These are phyloP conservation scores for Cataglyphis livida DNA, from an alignment of 2,888 invertebrate species.

Conservation along the genomic window DNA sequence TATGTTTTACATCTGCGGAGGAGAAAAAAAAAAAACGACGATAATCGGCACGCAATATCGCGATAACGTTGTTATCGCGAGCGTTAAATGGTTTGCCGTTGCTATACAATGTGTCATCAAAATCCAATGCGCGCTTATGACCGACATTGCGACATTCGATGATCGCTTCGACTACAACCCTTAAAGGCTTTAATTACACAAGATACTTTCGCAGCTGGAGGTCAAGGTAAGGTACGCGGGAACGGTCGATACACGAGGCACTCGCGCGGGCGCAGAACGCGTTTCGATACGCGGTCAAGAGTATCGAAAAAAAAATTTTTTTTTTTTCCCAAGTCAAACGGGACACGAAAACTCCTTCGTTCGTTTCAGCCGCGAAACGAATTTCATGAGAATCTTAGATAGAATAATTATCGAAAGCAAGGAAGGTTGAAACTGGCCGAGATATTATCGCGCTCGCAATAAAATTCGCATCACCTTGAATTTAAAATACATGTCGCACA, in stretches of 20 bases:
- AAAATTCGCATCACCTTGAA: slow-evolving; percentile 43
- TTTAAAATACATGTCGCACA: slow-evolving; percentile 37
- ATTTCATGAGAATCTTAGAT: no score
- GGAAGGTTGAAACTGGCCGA: background rate
- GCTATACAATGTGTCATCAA: background rate
- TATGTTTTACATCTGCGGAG: background rate
- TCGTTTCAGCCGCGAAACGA: background rate
- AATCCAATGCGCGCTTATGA: slow-evolving; percentile 11
- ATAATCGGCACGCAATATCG: slow-evolving; percentile 5
- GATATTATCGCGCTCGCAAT: slow-evolving; percentile 15
- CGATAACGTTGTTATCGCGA: slow-evolving; percentile 36
- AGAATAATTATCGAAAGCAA: background rate
- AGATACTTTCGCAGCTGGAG: slow-evolving; percentile 65
- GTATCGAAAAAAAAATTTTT: background rate
- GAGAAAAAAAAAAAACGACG: background rate
- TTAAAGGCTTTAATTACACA: slow-evolving; percentile 68
- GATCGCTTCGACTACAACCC: slow-evolving; percentile 47
- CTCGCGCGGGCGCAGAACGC: slow-evolving; percentile 60
- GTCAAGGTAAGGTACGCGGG: slow-evolving; percentile 69
- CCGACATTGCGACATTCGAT: slow-evolving; percentile 36
- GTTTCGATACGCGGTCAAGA: background rate
- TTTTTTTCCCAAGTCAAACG: background rate
- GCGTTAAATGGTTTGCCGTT: slow-evolving; percentile 1
- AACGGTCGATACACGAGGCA: slow-evolving; percentile 71
- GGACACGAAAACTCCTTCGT: background rate